phyloP scores from a whole-genome alignment of 1,140 invertebrate species.

The Ruditapes philippinarum region DNA sequence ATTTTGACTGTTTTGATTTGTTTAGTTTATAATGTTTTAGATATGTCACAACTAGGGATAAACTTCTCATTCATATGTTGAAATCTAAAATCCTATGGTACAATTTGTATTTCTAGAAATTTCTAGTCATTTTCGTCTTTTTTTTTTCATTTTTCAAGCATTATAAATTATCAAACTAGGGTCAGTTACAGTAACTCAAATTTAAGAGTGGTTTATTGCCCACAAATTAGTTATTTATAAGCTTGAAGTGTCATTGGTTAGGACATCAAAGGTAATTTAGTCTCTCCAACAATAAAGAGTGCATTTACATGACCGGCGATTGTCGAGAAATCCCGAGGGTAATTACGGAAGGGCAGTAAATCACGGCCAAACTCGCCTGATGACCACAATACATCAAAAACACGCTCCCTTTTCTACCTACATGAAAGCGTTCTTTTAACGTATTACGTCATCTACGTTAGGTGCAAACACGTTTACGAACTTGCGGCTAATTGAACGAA shows the following conservation, averaged over 20 bases:
- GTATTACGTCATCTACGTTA: not conserved
- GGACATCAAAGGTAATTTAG: conserved; percentile 39
- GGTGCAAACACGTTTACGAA: too few relatives aligned
- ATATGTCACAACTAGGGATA: too few relatives aligned
- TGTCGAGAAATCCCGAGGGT: not conserved
- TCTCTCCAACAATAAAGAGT: conserved; percentile 4
- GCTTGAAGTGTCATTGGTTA: conserved; percentile 44
- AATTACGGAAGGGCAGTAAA: conserved; percentile 37
- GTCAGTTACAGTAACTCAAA: not conserved
- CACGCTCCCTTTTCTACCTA: not conserved
- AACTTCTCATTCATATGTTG: too few relatives aligned
- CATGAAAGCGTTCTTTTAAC: not conserved
- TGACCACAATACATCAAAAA: conserved; percentile 1
- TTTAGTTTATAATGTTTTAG: too few relatives aligned
- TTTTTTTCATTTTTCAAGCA: too few relatives aligned
- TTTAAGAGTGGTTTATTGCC: not conserved
- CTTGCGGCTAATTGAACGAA: too few relatives aligned
- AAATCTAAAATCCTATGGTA: too few relatives aligned
- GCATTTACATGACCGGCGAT: conserved; percentile 39
- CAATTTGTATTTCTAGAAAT: too few relatives aligned
- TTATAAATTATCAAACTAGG: too few relatives aligned
- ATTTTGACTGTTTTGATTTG: too few relatives aligned
- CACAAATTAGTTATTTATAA: conserved; percentile 57
- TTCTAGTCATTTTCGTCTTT: too few relatives aligned
- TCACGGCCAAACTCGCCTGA: not conserved